Percentiles rank a stretch among this genome's conserved stretches.
Conservation (phyloP, 2,797 vertebrate genomes). For the Oophaga sylvatica region DNA sequence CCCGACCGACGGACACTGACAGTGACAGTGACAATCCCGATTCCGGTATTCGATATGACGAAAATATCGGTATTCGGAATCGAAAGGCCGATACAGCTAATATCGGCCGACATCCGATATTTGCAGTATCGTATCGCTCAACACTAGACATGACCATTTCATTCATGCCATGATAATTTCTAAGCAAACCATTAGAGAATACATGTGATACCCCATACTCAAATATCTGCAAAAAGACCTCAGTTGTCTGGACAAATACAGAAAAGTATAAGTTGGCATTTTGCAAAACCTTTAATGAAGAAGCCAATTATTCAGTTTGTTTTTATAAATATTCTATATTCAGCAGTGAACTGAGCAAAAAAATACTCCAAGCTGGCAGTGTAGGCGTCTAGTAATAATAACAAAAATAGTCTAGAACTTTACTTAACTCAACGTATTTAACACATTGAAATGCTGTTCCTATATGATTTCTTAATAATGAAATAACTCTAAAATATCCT, state of each 20-base stretch:
- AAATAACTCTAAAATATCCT: neutral
- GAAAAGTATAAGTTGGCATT: neutral
- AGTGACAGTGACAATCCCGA: too few relatives aligned
- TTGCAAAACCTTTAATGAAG: neutral
- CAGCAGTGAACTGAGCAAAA: neutral
- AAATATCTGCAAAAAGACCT: neutral
- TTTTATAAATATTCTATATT: neutral
- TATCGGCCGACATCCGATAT: too few relatives aligned
- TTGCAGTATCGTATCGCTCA: too few relatives aligned
- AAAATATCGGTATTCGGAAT: too few relatives aligned
- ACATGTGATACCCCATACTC: neutral
- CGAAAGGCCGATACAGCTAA: too few relatives aligned
- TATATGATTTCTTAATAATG: neutral
- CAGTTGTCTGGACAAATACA: neutral
- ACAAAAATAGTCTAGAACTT: slow-evolving; percentile 12
- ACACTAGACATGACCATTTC: neutral
- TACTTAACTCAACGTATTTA: neutral
- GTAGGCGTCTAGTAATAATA: slow-evolving; percentile 24
- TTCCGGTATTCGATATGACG: too few relatives aligned
- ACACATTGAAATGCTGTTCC: neutral
- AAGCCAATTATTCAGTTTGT: neutral
- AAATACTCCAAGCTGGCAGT: slow-evolving; percentile 15
- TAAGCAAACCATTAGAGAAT: neutral
- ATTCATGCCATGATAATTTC: neutral
- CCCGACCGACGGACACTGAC: too few relatives aligned